Evolutionary conservation across 2,888 invertebrate species (phyloP), one percentile per base, ranked within the genome.

Genomic region (Chouioia cunea): DNA sequence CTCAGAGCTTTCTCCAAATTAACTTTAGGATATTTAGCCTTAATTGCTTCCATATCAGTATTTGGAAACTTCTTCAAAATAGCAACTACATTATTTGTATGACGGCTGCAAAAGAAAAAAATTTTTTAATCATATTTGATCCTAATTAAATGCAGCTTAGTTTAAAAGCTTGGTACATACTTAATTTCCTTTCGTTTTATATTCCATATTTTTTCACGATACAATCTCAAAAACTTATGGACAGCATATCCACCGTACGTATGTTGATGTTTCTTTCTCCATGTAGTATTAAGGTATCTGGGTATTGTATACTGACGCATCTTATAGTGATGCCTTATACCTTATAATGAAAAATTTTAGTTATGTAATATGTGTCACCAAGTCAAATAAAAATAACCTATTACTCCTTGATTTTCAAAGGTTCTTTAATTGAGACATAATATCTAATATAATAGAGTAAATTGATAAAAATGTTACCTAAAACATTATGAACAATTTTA

Each of bases 11-110:
- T 90, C 71, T 93, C 90, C 60, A 96, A 86, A 83, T 96, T 89
- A 4, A 94, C 92, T 81, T 90, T 85, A 4, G 96, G 95, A 85
- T 91, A 96, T 79, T 92, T 89, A 71, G 89, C 87, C 81, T 91
- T 90, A 22, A 96, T 80, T 65, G 90, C 87, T 70, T 92, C 90
- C 82, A 91, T 82, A 81, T 94, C 92, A 84, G 93, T 86, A 80
- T 95, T 88, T 0, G 95, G 95, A 85, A 93, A 95, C 52, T 91
- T 88, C 75, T 91, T 91, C 23, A 96, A 73, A 14, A 82, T 22
- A n/a, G 73, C 60, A 59, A 77, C 73, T 2, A 85, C 86, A 44
- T 81, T 77, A 47, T 76, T 80, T 14, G 44, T 75, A 0, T 83
- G 73, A 16, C 78, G 79, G 12, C 87, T 87, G 78, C 54, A 83